These are phyloP conservation scores for Siniperca chuatsi DNA, from an alignment of 2,113 vertebrate species.

Conservation along the genomic window DNA sequence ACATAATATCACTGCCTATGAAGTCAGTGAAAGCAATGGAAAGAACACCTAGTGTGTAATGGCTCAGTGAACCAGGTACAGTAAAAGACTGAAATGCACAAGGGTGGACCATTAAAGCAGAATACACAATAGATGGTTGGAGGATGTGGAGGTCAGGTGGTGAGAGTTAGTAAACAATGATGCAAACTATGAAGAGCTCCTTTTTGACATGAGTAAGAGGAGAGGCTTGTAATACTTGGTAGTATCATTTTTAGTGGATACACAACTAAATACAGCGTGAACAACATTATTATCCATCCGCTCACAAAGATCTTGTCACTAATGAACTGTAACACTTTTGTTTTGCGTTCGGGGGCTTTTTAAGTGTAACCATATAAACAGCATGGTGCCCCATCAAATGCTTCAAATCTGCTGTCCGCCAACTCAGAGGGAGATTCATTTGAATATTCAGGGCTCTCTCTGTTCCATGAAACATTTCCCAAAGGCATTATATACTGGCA, in stretches of 20 bases:
- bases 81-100: too few species aligned
- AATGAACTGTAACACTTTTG: background rate
- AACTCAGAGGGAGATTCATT: conserved; percentile 20
- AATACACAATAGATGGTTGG: background rate
- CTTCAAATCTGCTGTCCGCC: background rate
- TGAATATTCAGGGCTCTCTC: conserved; percentile 33
- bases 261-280: background rate
- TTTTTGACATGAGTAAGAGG: background rate
- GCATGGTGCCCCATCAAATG: background rate
- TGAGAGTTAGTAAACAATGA: background rate
- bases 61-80: too few species aligned
- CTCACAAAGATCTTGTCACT: background rate
- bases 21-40: background rate
- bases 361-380: background rate
- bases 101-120: background rate
- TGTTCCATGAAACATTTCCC: conserved; percentile 30
- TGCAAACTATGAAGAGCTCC: background rate
- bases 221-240: background rate
- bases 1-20: background rate
- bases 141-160: background rate
- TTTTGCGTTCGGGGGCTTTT: background rate
- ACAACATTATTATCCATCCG: background rate
- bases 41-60: background rate
- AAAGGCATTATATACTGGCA: conserved; percentile 7
- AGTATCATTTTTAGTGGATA: background rate